These are phyloP conservation scores for Rhinolophus sinicus DNA, from an alignment of 2,113 vertebrate genomes.

Conservation along the genomic window DNA sequence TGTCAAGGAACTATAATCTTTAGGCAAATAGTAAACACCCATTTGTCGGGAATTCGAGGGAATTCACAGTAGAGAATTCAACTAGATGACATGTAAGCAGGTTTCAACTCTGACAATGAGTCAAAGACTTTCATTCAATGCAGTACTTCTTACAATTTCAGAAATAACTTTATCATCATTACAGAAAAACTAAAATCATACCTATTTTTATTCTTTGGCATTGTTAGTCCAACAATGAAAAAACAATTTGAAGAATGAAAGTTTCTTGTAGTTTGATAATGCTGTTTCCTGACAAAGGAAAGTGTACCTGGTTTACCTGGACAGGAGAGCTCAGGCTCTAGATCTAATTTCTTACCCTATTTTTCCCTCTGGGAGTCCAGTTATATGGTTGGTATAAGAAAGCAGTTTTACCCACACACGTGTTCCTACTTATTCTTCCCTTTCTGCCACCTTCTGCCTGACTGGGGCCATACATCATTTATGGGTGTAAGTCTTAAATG, in stretches of 20 bases:
- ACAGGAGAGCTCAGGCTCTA: not conserved
- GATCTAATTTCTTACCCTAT: not conserved
- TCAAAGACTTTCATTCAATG: not conserved
- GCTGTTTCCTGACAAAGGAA: not conserved
- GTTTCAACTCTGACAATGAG: conserved; percentile 39
- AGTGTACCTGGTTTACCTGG: not conserved
- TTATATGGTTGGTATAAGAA: not conserved
- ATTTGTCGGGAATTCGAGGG: not conserved
- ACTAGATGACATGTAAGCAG: not conserved
- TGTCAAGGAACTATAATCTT: not conserved
- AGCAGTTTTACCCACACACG: not conserved
- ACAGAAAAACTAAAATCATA: conserved; percentile 40
- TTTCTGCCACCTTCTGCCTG: not conserved
- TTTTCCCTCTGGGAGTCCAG: not conserved
- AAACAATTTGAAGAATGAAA: not conserved
- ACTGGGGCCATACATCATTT: not conserved
- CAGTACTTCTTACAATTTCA: not conserved
- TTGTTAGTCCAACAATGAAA: not conserved
- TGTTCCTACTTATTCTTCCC: not conserved
- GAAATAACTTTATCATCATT: not conserved
- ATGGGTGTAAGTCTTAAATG: not conserved
- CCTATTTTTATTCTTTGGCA: not conserved
- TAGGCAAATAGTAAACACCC: not conserved
- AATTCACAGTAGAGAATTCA: not conserved
- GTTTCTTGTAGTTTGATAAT: not conserved